Evolutionary conservation across 2,888 invertebrate species (phyloP).

Genomic region (Aromia moschata): DNA sequence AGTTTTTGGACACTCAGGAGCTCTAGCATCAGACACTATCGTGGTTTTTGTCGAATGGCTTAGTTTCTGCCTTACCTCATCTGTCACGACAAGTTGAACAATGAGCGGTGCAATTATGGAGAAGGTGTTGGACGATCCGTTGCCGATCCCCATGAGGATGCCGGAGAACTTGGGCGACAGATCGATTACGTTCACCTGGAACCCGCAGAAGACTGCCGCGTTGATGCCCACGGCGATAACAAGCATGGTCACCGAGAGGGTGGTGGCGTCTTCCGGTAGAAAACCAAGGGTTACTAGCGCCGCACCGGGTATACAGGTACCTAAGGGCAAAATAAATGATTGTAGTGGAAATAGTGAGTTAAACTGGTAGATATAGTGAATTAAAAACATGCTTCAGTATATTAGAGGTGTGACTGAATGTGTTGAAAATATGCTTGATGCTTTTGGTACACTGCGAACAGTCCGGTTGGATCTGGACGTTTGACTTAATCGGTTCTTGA

Average conservation of each 20-base stretch:
- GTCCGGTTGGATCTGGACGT: too few relatives aligned
- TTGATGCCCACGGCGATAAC: conserved; percentile 80
- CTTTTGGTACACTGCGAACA: too few relatives aligned
- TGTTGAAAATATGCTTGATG: too few relatives aligned
- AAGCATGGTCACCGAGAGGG: conserved; percentile 71
- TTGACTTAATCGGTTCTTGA: too few relatives aligned
- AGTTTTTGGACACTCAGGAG: too few relatives aligned
- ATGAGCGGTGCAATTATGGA: conserved; percentile 81
- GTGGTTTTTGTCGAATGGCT: too few relatives aligned
- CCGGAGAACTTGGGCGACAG: conserved; percentile 86
- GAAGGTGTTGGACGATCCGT: conserved; percentile 80
- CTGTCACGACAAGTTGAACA: conserved; percentile 74
- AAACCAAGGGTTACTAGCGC: conserved; percentile 47
- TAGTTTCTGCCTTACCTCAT: conserved; percentile 69
- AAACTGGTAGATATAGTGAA: too few relatives aligned
- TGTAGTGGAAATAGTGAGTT: too few relatives aligned
- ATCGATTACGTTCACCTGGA: conserved; percentile 84
- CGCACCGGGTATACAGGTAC: conserved; percentile 56
- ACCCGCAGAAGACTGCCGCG: conserved; percentile 79
- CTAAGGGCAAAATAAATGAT: too few relatives aligned
- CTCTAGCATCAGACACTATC: too few relatives aligned
- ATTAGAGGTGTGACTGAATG: too few relatives aligned
- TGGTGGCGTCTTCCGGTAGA: conserved; percentile 38
- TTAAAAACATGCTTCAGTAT: too few relatives aligned
- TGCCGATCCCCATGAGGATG: conserved; percentile 86